Conservation (phyloP, 2,797 vertebrate species). For the Varecia variegata region DNA sequence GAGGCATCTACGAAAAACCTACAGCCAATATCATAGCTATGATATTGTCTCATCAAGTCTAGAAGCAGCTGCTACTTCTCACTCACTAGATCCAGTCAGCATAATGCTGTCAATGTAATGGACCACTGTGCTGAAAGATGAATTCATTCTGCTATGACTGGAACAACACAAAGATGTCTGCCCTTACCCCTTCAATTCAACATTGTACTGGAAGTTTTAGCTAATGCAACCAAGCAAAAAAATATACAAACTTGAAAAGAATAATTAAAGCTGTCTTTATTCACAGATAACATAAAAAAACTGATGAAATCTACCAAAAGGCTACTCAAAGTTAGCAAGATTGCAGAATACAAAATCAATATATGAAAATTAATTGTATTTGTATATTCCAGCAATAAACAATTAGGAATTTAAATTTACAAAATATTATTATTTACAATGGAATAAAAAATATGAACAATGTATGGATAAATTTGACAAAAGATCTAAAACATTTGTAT, state of each 20-base stretch:
- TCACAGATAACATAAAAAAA: not conserved
- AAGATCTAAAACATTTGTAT: not conserved
- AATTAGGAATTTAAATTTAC: not conserved
- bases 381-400: not conserved
- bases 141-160: not conserved
- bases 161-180: not conserved
- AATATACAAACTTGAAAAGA: not conserved
- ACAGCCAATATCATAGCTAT: not conserved
- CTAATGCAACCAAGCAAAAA: not conserved
- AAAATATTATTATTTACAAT: not conserved
- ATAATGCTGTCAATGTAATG: too few species aligned
- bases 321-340: not conserved
- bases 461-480: not conserved
- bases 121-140: not conserved
- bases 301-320: not conserved
- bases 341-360: not conserved
- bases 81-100: too few species aligned
- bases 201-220: not conserved
- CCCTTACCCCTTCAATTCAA: not conserved
- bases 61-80: too few species aligned
- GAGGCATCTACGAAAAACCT: not conserved
- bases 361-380: not conserved
- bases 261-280: not conserved
- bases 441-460: not conserved
- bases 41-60: too few species aligned